Conservation (phyloP, 2,113 vertebrate genomes). For the Siniperca knerii region DNA sequence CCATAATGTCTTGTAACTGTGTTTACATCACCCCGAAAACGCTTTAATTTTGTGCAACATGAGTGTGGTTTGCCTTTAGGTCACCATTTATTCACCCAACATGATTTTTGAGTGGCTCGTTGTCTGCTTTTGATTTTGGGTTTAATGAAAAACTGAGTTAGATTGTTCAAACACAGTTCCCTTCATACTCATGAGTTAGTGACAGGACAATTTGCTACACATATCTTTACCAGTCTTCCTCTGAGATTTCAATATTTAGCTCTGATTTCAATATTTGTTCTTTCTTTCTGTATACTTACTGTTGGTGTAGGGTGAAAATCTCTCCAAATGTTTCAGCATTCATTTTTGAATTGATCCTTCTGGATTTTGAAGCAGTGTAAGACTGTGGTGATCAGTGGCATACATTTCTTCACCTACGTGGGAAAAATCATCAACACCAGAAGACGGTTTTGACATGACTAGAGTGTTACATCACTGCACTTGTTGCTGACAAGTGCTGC, state of each 20-base stretch:
- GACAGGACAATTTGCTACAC: background rate
- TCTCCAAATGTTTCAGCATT: background rate
- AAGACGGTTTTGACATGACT: slow-evolving; percentile 18
- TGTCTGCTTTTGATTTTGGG: background rate
- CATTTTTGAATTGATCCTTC: background rate
- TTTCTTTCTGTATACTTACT: no score
- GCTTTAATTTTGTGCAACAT: background rate
- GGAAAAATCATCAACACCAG: background rate
- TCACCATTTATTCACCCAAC: background rate
- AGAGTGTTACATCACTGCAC: background rate
- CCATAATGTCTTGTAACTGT: background rate
- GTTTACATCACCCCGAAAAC: background rate
- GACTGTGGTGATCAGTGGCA: background rate
- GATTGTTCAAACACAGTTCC: background rate
- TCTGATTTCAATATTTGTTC: background rate
- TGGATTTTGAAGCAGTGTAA: background rate
- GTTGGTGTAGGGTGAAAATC: background rate
- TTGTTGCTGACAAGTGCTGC: slow-evolving; percentile 13
- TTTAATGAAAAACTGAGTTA: slow-evolving; percentile 19
- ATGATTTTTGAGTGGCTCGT: background rate
- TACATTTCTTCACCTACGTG: background rate
- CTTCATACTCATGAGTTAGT: slow-evolving; percentile 14
- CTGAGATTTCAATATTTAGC: background rate
- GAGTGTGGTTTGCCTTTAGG: background rate
- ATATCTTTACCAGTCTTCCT: background rate